Evolutionary conservation across 2,888 invertebrate genomes (phyloP), one percentile per base, ranked within the genome.

Genomic region (Mythimna loreyi): DNA sequence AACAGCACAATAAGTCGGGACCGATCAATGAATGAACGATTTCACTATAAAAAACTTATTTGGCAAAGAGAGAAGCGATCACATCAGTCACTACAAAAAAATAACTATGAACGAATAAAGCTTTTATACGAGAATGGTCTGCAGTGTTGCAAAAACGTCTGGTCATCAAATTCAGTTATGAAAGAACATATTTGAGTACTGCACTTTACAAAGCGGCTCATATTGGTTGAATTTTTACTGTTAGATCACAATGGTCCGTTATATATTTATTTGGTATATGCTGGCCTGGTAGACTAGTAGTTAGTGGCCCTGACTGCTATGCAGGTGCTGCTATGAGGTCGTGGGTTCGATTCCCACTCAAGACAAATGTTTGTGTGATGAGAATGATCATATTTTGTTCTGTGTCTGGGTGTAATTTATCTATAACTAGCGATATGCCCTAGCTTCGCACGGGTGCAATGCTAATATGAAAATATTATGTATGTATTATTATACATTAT

Each of bases 141-240:
- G 45, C 13, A 33, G 9, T 16, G 21, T 25, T 43, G 19, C 30
- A 33, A 36, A 28, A 36, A 47, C 8, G 45, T 33, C 21, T 11
- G 47, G 8, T 11, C 30, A 43, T 55, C 47, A 43, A 55, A 19
- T 30, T 5, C 33, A 43, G 55, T 71, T 65, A 55, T 11, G 45
- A 8, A 47, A n/a, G 50, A 16, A 36, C 53, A 30, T 64, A 45
- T 65, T 70, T 73, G 30, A 69, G n/a, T 36, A 47, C 30, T 36
- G 13, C n/a, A 47, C 43, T 50, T 6, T n/a, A 49, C 11, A n/a
- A 36, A n/a, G 43, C 28, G 2, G 50, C 67, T 56, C 28, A 67
- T 58, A 59, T 59, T 71, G 11, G 19, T 70, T 58, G 21, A 11
- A 59, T 52, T 71, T 70, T 36, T 36, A 59, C 43, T 19, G 8